Evolutionary conservation across 2,888 invertebrate species (phyloP), one percentile per base, ranked within the genome.

Genomic region (Epistrophella euchroma): DNA sequence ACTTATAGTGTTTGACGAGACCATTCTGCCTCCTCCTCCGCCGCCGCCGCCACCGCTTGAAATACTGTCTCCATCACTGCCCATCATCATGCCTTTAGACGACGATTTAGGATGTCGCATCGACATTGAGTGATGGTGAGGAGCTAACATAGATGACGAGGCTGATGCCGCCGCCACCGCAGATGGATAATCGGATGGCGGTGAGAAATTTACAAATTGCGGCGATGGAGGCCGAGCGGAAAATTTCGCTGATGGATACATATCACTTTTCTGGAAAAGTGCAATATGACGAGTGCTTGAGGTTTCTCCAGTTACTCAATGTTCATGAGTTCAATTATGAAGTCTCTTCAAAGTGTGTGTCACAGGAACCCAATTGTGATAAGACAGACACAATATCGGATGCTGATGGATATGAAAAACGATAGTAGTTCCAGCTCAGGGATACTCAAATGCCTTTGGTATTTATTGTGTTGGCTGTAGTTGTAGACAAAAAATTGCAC

Each of bases 121-220:
- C 52, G 70, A 88, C 89, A 89, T 89, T 40, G 89, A 87, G 88
- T 90, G 90, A 60, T 88, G 88, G 89, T 90, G 88, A 43, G 71
- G 89, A 88, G 88, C 90, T 89, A 83, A 56, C 47, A 35, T 32
- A 19, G 47, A 32, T 32, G 66, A 68, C 32, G 50, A 50, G 15
- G 66, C 28, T 13, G 35, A 17, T 56, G 56, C 56, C 4, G 40
- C 40, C 9, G 86, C 66, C 77, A 81, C 88, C 66, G 93, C 93
- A 58, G 95, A 95, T 88, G 95, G 95, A 92, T 95, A 96, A 85
- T 95, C 95, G 88, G 96, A 95, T 89, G 96, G 96, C 87, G 95
- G 96, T 88, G 96, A 95, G 92, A 96, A 96, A 93, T 95, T 95
- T 93, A 96, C 94, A 93, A 93, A 93, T 79, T 93, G 93, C 77